Evolutionary conservation across 2,113 vertebrate genomes (phyloP), one percentile per base, ranked within the genome.

Genomic region (Anser cygnoides): DNA sequence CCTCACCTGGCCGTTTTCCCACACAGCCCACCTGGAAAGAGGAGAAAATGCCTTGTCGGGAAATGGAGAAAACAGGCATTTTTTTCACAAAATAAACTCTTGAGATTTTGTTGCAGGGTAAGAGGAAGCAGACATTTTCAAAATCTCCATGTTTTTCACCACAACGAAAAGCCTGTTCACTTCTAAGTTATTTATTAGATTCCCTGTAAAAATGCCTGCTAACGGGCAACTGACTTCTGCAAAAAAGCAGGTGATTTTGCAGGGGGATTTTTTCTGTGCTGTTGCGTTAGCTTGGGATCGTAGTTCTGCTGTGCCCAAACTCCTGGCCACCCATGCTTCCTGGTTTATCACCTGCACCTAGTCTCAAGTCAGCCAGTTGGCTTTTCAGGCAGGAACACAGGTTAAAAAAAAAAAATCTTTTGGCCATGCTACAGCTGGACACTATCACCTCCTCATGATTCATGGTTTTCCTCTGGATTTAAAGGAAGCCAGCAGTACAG

Each of bases 281-380:
- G 31, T 26, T 75, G 14, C 33, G 37, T 78, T 35, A 84, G 49
- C 43, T 2, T 77, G 35, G 35, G 11, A 22, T 58, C 26, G 86
- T 59, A 23, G 68, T 31, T 31, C 59, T 72, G 31, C 46, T 43
- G 59, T 86, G 11, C 39, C 54, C 35, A 52, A 80, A 49, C 54
- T 73, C 26, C 49, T 12, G 0, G 0, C 5, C 68, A 33, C 31
- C n/a, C 28, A 3, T 5, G 14, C 46, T 63, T 73, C 35, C 75
- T 2, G 9, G 8, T 49, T 76, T 76, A 17, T 6, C 0, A 0
- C 76, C 63, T 20, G 11, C 11, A 20, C 5, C 52, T 35, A 37
- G 57, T 25, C 17, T 22, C 29, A 52, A 75, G 43, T 16, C 33
- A 93, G 62, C 25, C 52, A n/a, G 10, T 14, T 79, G 73, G 66